These are phyloP conservation scores for Orbicella faveolata DNA, from an alignment of 64 coral and sea anemone genomes.

Conservation along the genomic window DNA sequence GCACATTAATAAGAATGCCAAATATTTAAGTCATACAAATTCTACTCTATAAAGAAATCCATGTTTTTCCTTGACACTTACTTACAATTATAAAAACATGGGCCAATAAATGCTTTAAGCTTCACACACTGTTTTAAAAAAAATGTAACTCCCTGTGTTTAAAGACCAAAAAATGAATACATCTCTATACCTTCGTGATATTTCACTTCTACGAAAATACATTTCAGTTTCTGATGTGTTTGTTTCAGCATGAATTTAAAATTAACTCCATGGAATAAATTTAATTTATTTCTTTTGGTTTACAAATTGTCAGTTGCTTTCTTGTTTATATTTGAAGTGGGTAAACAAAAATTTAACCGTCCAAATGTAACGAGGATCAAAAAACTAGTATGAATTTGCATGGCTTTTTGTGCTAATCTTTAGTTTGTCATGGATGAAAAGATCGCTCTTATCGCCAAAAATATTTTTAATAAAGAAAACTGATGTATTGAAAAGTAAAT, in stretches of 20 bases:
- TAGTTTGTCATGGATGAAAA: too few relatives aligned
- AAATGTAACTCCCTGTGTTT: conserved; percentile 18
- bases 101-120: background rate
- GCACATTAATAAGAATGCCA: too few relatives aligned
- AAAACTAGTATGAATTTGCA: too few relatives aligned
- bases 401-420: too few relatives aligned
- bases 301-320: background rate
- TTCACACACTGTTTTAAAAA: background rate
- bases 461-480: too few relatives aligned
- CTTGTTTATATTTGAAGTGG: too few relatives aligned
- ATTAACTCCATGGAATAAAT: background rate
- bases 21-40: background rate
- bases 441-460: too few relatives aligned
- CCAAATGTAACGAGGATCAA: too few relatives aligned
- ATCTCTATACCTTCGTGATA: background rate
- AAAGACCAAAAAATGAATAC: conserved; percentile 6
- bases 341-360: too few relatives aligned
- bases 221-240: background rate
- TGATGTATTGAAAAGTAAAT: too few relatives aligned
- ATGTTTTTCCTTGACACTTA: background rate
- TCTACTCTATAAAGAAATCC: background rate
- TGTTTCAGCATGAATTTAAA: background rate
- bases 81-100: background rate
- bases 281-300: background rate
- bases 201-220: background rate